phyloP scores from a whole-genome alignment of 2,888 invertebrate genomes.

The Artemia sp. region DNA sequence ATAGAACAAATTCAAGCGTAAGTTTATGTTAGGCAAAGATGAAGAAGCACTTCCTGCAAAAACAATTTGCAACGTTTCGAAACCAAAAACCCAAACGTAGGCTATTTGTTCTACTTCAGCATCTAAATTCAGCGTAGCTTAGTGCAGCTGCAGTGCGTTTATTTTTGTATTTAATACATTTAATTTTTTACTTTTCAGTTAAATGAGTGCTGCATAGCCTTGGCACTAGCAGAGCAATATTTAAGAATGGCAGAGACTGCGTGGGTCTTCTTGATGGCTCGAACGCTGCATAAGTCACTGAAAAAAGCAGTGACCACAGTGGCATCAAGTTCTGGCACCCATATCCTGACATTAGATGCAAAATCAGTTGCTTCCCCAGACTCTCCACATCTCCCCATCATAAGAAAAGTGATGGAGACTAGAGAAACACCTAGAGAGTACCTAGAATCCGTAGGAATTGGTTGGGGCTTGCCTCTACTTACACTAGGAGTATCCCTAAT shows the following conservation, averaged over 20 bases:
- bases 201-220: conserved; percentile 8
- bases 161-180: no score
- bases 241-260: background rate
- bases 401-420: background rate
- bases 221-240: conserved; percentile 2
- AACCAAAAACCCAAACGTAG: no score
- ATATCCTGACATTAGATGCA: background rate
- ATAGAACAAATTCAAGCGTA: no score
- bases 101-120: no score
- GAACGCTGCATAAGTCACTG: background rate
- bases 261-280: background rate
- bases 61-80: no score
- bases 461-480: background rate
- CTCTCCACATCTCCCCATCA: background rate
- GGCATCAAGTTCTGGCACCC: conserved; percentile 4
- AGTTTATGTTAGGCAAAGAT: no score
- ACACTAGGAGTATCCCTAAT: background rate
- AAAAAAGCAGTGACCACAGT: background rate
- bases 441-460: background rate
- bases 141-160: no score
- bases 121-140: no score
- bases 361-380: no score
- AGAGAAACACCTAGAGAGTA: background rate
- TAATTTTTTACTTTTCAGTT: background rate
- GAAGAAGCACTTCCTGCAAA: no score